These are phyloP conservation scores for Saxidomus purpurata DNA, from an alignment of 1,140 invertebrate species.

Conservation along the genomic window DNA sequence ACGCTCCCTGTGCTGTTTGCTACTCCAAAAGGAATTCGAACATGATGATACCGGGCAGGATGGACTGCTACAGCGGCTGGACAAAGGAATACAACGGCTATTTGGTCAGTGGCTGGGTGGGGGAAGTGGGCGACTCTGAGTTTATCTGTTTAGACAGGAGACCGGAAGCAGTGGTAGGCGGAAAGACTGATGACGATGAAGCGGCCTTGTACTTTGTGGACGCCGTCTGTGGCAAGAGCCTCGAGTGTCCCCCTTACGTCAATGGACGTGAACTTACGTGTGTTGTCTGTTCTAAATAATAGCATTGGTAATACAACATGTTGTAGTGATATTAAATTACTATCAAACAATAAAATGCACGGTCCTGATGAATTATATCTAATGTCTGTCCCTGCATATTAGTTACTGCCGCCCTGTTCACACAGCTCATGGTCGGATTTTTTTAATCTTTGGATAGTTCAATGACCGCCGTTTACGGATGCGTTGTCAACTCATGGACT, in stretches of 20 bases:
- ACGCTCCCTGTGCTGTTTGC: slow-evolving; percentile 63
- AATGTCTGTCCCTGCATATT: too few relatives aligned
- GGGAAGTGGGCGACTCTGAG: slow-evolving; percentile 1
- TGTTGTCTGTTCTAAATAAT: slow-evolving; percentile 72
- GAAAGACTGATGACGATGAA: slow-evolving; percentile 34
- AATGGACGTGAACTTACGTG: slow-evolving; percentile 70
- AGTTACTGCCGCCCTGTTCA: too few relatives aligned
- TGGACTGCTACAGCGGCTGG: slow-evolving; percentile 63
- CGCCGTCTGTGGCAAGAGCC: slow-evolving; percentile 52
- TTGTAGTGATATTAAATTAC: too few relatives aligned
- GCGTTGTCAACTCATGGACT: too few relatives aligned
- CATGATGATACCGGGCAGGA: slow-evolving; percentile 64
- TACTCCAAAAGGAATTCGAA: slow-evolving; percentile 2
- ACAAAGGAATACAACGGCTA: slow-evolving; percentile 67
- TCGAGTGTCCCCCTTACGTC: slow-evolving; percentile 73
- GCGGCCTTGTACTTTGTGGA: slow-evolving; percentile 69
- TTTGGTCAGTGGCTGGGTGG: slow-evolving; percentile 33
- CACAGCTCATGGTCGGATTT: too few relatives aligned
- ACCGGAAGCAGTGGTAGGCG: slow-evolving; percentile 56
- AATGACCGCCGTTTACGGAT: too few relatives aligned
- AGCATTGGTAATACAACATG: too few relatives aligned
- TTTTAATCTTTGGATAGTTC: too few relatives aligned
- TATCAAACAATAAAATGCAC: too few relatives aligned
- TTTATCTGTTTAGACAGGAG: slow-evolving; percentile 60
- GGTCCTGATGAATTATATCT: too few relatives aligned